Percentiles rank a stretch among this genome's conserved stretches.
phyloP scores from a whole-genome alignment of 1,140 invertebrate species.

The Octopus sinensis region DNA sequence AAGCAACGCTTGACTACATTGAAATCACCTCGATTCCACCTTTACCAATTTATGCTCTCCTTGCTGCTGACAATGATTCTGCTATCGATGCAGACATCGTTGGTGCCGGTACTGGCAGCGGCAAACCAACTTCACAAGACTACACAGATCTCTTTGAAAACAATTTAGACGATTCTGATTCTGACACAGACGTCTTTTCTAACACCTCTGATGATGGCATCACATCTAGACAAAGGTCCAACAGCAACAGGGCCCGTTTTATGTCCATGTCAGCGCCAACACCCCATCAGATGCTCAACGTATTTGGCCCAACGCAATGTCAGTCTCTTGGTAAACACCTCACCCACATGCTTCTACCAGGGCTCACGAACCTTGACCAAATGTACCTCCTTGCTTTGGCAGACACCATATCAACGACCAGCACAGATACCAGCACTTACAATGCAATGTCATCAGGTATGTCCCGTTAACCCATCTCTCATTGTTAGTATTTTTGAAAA shows the following conservation, averaged over 20 bases:
- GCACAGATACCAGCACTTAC: slow-evolving; percentile 52
- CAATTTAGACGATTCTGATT: slow-evolving; percentile 42
- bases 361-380: slow-evolving; percentile 94
- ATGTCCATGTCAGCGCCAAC: slow-evolving; percentile 17
- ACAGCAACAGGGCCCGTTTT: not conserved
- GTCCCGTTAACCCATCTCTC: too few species aligned
- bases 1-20: slow-evolving; percentile 85
- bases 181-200: slow-evolving; percentile 56
- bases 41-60: slow-evolving; percentile 88
- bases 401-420: slow-evolving; percentile 81
- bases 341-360: slow-evolving; percentile 94
- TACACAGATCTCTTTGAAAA: slow-evolving; percentile 81
- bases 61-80: slow-evolving; percentile 82
- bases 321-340: slow-evolving; percentile 75
- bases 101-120: slow-evolving; percentile 19
- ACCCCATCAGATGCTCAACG: slow-evolving; percentile 36
- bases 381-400: slow-evolving; percentile 97
- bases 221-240: not conserved
- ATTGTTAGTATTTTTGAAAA: too few species aligned
- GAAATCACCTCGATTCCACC: slow-evolving; percentile 95
- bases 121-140: slow-evolving; percentile 61
- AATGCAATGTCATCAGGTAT: slow-evolving; percentile 22
- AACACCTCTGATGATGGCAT: not conserved
- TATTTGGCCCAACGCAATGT: slow-evolving; percentile 56
- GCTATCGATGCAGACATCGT: slow-evolving; percentile 32